These are phyloP conservation scores for Acronicta leporina DNA, from an alignment of 2,888 invertebrate genomes.

Conservation along the genomic window DNA sequence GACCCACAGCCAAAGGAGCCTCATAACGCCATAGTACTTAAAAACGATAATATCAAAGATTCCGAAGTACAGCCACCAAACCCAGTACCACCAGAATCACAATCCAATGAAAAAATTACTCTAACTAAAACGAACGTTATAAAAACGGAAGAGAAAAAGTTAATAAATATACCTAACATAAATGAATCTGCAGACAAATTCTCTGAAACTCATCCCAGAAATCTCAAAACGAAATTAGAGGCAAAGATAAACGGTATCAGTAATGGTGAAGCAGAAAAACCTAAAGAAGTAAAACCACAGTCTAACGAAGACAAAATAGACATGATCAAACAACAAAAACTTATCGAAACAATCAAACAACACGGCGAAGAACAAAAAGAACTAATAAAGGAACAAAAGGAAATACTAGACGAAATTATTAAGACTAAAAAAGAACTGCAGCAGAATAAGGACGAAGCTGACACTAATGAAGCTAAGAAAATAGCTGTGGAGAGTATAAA, in stretches of 20 bases:
- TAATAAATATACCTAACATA: constrained; percentile 66
- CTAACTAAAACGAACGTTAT: constrained; percentile 66
- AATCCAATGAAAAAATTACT: constrained; percentile 75
- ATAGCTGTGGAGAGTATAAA: constrained; percentile 86
- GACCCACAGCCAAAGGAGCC: constrained; percentile 53
- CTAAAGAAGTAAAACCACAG: constrained; percentile 48
- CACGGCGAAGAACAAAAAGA: constrained; percentile 92
- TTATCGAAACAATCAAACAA: constrained; percentile 91
- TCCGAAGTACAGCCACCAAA: constrained; percentile 85
- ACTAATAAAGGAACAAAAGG: constrained; percentile 91
- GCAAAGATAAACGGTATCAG: constrained; percentile 65
- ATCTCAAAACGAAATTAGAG: constrained; percentile 71
- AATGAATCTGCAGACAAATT: constrained; percentile 65
- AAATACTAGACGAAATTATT: constrained; percentile 90
- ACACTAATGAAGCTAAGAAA: constrained; percentile 82
- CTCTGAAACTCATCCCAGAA: constrained; percentile 76
- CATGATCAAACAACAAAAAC: constrained; percentile 81
- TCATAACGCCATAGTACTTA: constrained; percentile 43
- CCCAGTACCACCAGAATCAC: constrained; percentile 81
- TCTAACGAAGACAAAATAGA: constrained; percentile 61
- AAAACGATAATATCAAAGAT: constrained; percentile 69
- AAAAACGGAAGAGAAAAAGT: constrained; percentile 71
- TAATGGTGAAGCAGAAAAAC: constrained; percentile 50
- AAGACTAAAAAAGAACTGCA: constrained; percentile 87
- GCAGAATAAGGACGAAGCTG: constrained; percentile 82